Evolutionary conservation across 2,888 invertebrate genomes (phyloP).

Genomic region (Drosophila buzzatii): DNA sequence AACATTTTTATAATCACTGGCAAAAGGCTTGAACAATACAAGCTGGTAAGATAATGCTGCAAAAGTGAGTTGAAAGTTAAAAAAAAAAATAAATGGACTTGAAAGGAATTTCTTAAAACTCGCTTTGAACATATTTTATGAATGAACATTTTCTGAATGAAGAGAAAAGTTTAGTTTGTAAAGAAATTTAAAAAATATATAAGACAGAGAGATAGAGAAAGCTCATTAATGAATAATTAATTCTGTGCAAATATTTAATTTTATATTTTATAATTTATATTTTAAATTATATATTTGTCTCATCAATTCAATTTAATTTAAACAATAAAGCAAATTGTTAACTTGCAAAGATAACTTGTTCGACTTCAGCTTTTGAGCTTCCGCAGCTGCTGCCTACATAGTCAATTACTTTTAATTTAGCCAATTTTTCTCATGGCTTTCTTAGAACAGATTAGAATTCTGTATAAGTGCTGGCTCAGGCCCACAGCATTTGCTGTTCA

Average conservation of each 20-base stretch:
- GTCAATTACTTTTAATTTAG: slow-evolving; percentile 8
- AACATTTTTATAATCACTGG: slow-evolving; percentile 9
- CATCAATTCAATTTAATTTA: not conserved
- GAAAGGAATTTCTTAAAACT: not conserved
- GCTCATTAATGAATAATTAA: no score
- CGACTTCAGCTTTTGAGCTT: not conserved
- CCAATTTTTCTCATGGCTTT: not conserved
- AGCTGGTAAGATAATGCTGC: not conserved
- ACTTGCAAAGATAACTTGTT: not conserved
- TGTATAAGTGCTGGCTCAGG: not conserved
- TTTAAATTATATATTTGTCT: not conserved
- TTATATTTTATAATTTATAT: no score
- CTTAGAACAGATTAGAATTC: not conserved
- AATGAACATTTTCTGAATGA: not conserved
- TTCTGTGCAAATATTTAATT: no score
- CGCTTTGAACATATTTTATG: not conserved
- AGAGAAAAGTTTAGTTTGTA: not conserved
- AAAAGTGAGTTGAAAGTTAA: not conserved
- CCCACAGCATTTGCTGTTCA: slow-evolving; percentile 31
- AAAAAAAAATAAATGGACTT: not conserved
- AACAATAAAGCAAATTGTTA: not conserved
- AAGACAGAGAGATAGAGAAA: no score
- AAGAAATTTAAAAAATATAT: not conserved
- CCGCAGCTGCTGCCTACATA: not conserved
- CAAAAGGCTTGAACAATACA: slow-evolving; percentile 14